These are phyloP conservation scores for Rallus limicola DNA, from an alignment of 2,113 vertebrate species.

Conservation along the genomic window DNA sequence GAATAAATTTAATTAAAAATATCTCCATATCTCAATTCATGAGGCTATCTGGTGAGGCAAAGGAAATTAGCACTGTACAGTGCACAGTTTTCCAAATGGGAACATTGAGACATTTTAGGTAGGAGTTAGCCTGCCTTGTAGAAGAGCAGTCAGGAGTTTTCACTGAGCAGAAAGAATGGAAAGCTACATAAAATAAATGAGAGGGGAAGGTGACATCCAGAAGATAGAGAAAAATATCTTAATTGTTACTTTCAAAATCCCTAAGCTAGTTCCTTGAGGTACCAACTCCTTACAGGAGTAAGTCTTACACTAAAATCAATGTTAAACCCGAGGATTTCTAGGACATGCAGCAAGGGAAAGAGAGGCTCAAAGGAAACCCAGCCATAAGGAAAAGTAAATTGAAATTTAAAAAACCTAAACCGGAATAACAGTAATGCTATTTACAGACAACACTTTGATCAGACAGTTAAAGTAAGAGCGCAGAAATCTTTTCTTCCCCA, in stretches of 20 bases:
- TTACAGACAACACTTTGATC: not conserved
- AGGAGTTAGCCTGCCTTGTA: not conserved
- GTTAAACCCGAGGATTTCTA: constrained; percentile 27
- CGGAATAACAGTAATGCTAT: not conserved
- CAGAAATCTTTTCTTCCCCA: not conserved
- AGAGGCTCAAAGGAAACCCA: constrained; percentile 1
- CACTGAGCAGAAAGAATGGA: not conserved
- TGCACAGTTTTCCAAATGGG: not conserved
- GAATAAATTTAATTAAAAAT: not conserved
- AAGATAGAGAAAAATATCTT: not conserved
- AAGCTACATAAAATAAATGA: not conserved
- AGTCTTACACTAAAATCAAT: not conserved
- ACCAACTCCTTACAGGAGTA: not conserved
- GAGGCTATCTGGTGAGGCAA: not conserved
- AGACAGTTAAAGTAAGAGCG: not conserved
- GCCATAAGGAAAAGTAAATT: not conserved
- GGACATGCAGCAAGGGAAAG: not conserved
- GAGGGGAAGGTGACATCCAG: not conserved
- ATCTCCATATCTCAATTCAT: not conserved
- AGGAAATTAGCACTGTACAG: not conserved
- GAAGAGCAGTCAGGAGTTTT: not conserved
- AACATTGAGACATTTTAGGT: not conserved
- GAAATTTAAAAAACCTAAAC: not conserved
- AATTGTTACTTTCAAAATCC: constrained; percentile 23
- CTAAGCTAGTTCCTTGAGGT: not conserved